A percentile compares a stretch with the other conserved stretches of the same genome.
phyloP scores from a whole-genome alignment of 2,797 vertebrate genomes.

The Ataeniobius toweri region DNA sequence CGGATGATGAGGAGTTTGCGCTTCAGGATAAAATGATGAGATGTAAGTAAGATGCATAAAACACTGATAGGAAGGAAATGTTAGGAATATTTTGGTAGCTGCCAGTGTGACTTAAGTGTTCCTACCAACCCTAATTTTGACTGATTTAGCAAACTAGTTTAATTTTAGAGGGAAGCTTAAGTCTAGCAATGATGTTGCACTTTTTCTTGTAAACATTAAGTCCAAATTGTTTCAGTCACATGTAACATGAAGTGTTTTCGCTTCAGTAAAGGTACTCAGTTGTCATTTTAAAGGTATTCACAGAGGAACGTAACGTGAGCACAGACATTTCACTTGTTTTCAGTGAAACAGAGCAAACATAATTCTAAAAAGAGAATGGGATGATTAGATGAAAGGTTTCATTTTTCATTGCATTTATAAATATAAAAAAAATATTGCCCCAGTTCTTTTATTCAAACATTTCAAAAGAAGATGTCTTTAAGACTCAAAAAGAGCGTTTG shows the following conservation, averaged over 20 bases:
- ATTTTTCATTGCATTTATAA: constrained; percentile 35
- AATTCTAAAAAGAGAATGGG: background rate
- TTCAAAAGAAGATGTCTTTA: constrained; percentile 40
- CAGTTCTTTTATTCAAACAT: constrained; percentile 39
- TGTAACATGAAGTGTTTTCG: constrained; percentile 32
- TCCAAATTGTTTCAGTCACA: constrained; percentile 45
- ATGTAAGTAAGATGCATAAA: constrained; percentile 44
- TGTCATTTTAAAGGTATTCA: constrained; percentile 54
- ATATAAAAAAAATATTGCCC: constrained; percentile 11
- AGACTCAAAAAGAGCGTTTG: constrained; percentile 27
- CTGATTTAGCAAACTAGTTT: constrained; percentile 27
- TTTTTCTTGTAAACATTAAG: constrained; percentile 44
- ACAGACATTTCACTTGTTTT: constrained; percentile 13
- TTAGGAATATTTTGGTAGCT: constrained; percentile 8
- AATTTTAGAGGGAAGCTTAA: constrained; percentile 18
- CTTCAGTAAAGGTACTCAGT: constrained; percentile 48
- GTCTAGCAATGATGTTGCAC: constrained; percentile 52
- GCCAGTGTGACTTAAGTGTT: background rate
- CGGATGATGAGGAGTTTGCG: constrained; percentile 7
- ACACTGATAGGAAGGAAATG: constrained; percentile 16
- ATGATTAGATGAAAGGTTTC: background rate
- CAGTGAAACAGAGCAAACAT: background rate
- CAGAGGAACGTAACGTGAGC: constrained; percentile 24
- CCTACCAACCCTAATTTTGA: constrained; percentile 1
- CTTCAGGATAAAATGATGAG: constrained; percentile 10